phyloP scores from a whole-genome alignment of 2,888 invertebrate species.

The Petrolisthes manimaculis region DNA sequence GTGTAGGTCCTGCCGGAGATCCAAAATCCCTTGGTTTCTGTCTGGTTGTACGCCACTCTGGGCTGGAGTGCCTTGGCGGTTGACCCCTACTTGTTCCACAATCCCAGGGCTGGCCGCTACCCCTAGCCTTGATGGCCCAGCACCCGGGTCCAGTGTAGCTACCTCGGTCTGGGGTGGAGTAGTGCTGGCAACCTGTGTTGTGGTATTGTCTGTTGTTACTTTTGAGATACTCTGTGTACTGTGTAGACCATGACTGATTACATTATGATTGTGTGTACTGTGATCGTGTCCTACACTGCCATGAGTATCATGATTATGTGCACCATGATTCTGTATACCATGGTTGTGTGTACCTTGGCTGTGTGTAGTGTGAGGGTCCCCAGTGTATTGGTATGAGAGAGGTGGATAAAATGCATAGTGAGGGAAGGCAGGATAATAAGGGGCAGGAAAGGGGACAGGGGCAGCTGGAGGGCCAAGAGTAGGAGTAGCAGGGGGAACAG shows the following conservation, averaged over 20 bases:
- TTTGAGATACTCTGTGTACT: background rate
- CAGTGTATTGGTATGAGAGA: background rate
- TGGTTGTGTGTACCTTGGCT: background rate
- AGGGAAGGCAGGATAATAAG: background rate
- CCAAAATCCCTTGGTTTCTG: constrained; percentile 31
- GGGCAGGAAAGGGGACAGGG: background rate
- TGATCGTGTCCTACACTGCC: background rate
- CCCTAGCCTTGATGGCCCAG: constrained; percentile 19
- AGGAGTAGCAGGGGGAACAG: background rate
- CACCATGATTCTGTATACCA: background rate
- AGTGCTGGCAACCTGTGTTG: background rate
- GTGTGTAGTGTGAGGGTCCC: background rate
- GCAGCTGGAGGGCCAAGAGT: background rate
- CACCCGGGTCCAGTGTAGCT: background rate
- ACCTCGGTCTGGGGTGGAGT: background rate
- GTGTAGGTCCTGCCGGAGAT: constrained; percentile 11
- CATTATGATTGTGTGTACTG: background rate
- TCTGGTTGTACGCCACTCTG: background rate
- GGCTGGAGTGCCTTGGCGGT: background rate
- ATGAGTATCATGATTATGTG: background rate
- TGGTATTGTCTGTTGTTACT: too few relatives aligned
- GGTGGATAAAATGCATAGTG: background rate
- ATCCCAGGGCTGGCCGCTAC: background rate
- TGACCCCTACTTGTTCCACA: background rate
- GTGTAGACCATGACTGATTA: background rate